Evolutionary conservation across 2,113 vertebrate species (phyloP).

Genomic region (Gyps fulvus): DNA sequence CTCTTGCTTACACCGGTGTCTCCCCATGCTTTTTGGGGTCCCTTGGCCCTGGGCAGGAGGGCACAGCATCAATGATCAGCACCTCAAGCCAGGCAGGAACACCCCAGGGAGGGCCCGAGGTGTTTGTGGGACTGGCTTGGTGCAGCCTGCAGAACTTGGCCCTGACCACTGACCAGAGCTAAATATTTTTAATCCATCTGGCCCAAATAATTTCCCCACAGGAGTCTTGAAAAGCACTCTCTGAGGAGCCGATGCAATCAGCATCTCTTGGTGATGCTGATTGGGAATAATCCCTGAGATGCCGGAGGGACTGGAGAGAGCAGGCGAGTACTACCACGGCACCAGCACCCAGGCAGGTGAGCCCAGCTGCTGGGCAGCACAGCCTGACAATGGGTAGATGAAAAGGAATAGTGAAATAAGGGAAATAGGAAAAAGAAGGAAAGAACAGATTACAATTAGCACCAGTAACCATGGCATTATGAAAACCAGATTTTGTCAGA

Average conservation of each 20-base stretch:
- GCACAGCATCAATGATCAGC: neutral
- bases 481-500: neutral
- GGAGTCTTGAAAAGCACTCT: neutral
- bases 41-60: neutral
- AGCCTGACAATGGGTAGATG: rapidly evolving
- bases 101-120: neutral
- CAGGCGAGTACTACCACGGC: rapidly evolving
- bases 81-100: neutral
- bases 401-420: neutral
- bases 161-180: neutral
- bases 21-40: rapidly evolving
- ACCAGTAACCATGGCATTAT: neutral
- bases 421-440: neutral
- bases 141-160: neutral
- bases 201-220: neutral
- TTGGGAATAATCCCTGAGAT: neutral
- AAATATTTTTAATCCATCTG: neutral
- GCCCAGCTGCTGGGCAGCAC: neutral
- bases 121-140: neutral
- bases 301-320: neutral
- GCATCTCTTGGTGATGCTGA: neutral
- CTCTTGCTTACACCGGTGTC: neutral
- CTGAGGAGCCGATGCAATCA: neutral
- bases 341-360: neutral
- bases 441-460: neutral